Evolutionary conservation across 2,888 invertebrate species (phyloP).

Genomic region (Blera fallax): DNA sequence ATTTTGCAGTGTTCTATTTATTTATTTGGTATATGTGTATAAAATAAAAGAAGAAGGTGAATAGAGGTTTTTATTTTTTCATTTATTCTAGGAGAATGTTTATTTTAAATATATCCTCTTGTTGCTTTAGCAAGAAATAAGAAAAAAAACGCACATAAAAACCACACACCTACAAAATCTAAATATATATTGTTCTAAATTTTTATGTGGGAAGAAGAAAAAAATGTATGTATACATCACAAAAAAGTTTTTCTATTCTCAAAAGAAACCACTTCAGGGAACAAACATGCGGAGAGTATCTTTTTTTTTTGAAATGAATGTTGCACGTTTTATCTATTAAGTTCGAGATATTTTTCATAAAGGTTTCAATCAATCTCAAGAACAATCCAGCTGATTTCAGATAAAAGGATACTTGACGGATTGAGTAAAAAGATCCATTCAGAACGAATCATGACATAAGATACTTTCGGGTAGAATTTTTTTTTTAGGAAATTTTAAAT

Average conservation of each 20-base stretch:
- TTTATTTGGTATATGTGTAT: slow-evolving; percentile 20
- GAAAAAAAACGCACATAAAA: slow-evolving; percentile 46
- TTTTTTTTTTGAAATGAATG: not conserved
- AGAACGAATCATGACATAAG: slow-evolving; percentile 7
- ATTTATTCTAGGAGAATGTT: slow-evolving; percentile 45
- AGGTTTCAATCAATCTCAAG: not conserved
- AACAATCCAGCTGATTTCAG: not conserved
- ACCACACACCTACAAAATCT: slow-evolving; percentile 65
- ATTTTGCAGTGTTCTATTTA: slow-evolving; percentile 45
- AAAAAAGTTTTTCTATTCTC: slow-evolving; percentile 4
- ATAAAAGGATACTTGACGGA: not conserved
- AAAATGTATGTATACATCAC: slow-evolving; percentile 10
- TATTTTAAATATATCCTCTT: slow-evolving; percentile 54
- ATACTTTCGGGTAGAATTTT: not conserved
- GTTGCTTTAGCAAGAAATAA: slow-evolving; percentile 20
- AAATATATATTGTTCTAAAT: slow-evolving; percentile 70
- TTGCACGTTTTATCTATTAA: slow-evolving; percentile 1
- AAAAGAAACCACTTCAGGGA: slow-evolving; percentile 15
- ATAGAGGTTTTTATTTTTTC: slow-evolving; percentile 11
- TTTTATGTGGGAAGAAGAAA: slow-evolving; percentile 46
- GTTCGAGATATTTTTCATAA: not conserved
- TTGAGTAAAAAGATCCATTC: not conserved
- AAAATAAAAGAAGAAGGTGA: slow-evolving; percentile 38
- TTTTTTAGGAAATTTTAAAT: not conserved
- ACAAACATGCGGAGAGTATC: not conserved